These are phyloP conservation scores for Trogon surrucura DNA, from an alignment of 2,113 vertebrate species.

Conservation along the genomic window DNA sequence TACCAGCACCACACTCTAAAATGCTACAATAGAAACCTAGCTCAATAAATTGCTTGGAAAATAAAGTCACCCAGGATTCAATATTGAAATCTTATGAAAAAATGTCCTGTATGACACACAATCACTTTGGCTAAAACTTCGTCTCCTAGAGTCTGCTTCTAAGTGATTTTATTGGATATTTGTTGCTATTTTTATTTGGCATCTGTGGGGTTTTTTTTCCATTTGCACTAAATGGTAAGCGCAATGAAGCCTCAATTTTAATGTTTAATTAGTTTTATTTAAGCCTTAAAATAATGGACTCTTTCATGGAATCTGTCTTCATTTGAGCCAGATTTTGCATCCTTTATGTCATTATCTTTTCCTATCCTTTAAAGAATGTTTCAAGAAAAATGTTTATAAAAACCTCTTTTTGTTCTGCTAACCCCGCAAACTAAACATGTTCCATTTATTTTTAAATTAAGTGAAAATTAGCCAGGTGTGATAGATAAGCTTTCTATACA, in stretches of 20 bases:
- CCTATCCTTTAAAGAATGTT: slow-evolving; percentile 49
- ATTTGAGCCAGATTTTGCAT: slow-evolving; percentile 29
- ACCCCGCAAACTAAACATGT: slow-evolving; percentile 77
- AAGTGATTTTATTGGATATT: neutral
- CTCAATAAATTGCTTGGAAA: neutral
- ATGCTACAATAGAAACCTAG: fast-evolving
- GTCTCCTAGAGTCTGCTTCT: neutral
- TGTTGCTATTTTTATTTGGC: neutral
- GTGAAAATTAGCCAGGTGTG: slow-evolving; percentile 86
- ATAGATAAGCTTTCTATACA: slow-evolving; percentile 85
- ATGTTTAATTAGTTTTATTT: slow-evolving; percentile 30
- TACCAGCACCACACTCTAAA: too few relatives aligned
- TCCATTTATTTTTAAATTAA: slow-evolving; percentile 85
- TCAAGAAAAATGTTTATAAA: slow-evolving; percentile 74
- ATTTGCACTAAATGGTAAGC: neutral
- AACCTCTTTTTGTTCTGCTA: slow-evolving; percentile 70
- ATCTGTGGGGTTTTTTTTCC: neutral
- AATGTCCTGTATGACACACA: neutral
- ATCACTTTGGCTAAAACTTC: neutral
- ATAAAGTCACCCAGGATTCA: neutral
- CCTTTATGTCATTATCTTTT: slow-evolving; percentile 49
- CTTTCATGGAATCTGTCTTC: neutral
- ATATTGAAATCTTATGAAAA: neutral
- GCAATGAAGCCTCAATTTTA: neutral
- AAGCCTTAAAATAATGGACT: neutral